These are phyloP conservation scores for Phylloscopus whistleri DNA, from an alignment of 2,113 vertebrate species.

Conservation along the genomic window DNA sequence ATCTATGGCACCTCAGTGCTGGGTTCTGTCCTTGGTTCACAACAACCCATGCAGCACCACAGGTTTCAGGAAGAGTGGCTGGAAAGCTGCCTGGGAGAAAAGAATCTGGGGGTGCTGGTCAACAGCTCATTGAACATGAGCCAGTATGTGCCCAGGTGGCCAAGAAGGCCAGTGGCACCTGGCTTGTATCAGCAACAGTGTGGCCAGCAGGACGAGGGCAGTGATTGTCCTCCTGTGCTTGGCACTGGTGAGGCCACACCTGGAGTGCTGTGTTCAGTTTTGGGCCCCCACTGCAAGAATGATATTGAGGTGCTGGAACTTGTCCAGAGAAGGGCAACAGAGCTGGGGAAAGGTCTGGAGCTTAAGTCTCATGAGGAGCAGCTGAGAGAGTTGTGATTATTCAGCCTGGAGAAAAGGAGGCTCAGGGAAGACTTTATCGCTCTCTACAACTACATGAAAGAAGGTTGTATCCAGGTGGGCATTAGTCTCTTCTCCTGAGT, in stretches of 20 bases:
- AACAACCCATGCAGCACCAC: neutral
- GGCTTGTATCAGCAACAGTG: accelerated
- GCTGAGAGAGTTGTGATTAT: neutral
- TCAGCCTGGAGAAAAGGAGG: neutral
- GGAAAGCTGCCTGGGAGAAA: neutral
- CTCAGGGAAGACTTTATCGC: accelerated
- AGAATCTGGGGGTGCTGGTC: neutral
- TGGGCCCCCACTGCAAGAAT: neutral
- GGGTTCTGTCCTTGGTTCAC: neutral
- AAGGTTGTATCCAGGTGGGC: neutral
- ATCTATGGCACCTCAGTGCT: neutral
- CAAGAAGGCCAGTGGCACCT: neutral
- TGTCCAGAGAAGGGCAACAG: neutral
- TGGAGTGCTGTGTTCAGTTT: neutral
- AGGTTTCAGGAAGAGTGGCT: neutral
- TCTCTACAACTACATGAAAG: neutral
- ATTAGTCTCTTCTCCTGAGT: neutral
- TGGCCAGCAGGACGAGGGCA: neutral
- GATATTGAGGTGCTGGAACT: neutral
- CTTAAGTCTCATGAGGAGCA: neutral
- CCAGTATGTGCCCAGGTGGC: neutral
- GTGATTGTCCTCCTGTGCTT: neutral
- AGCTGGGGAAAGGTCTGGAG: neutral
- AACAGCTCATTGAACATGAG: neutral
- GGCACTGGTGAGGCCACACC: accelerated